phyloP scores from a whole-genome alignment of 2,888 invertebrate genomes.

The Dermolepida albohirtum region DNA sequence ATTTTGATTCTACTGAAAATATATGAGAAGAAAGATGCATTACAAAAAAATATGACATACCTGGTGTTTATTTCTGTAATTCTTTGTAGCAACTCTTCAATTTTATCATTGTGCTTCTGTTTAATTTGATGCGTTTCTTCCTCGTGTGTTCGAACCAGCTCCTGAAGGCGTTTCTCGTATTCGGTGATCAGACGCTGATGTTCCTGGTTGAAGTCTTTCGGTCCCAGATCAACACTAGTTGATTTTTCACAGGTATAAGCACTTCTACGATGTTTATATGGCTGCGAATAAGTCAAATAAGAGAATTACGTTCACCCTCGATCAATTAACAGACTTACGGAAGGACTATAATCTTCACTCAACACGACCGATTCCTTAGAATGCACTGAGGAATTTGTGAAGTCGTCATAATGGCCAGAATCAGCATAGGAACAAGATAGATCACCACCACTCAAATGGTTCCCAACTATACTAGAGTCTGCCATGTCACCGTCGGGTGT shows the following conservation, averaged over 20 bases:
- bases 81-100: conserved; percentile 78
- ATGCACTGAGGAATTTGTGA: conserved; percentile 80
- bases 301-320: not conserved
- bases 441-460: conserved; percentile 62
- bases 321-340: conserved; percentile 45
- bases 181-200: conserved; percentile 76
- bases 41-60: conserved; percentile 60
- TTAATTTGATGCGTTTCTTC: conserved; percentile 81
- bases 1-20: too few relatives aligned
- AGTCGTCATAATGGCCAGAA: conserved; percentile 88
- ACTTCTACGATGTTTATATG: conserved; percentile 48
- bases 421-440: conserved; percentile 85
- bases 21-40: too few relatives aligned
- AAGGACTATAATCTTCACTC: conserved; percentile 54
- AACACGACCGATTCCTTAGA: conserved; percentile 78
- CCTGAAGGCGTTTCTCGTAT: conserved; percentile 82
- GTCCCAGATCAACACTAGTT: conserved; percentile 56
- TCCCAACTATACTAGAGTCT: conserved; percentile 49
- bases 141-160: conserved; percentile 74
- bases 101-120: conserved; percentile 82
- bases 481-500: conserved; percentile 55
- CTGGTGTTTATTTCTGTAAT: conserved; percentile 80
- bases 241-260: conserved; percentile 54
- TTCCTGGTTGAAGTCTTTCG: conserved; percentile 72
- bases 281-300: conserved; percentile 48